phyloP scores from a whole-genome alignment of 64 coral and sea anemone species.

The Dendronephthya gigantea region DNA sequence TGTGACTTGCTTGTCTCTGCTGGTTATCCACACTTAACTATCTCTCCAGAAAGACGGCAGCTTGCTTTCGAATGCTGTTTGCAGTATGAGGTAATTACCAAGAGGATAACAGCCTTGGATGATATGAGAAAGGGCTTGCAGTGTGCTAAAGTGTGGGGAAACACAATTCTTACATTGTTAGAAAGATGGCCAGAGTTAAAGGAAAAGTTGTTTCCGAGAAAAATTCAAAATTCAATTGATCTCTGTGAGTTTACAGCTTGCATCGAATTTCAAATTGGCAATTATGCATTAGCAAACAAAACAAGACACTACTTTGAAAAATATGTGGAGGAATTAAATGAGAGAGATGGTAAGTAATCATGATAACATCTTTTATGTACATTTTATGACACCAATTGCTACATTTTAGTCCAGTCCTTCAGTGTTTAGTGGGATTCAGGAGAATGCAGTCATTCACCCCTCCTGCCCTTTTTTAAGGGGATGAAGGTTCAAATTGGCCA shows the following conservation, averaged over 20 bases:
- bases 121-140: constrained; percentile 1
- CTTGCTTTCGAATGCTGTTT: constrained; percentile 15
- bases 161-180: background rate
- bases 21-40: background rate
- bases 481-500: no score
- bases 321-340: background rate
- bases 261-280: no score
- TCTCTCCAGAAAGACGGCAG: background rate
- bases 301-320: background rate
- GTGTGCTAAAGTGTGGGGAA: background rate
- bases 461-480: no score
- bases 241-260: background rate
- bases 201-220: no score
- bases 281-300: background rate
- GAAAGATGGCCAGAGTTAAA: background rate
- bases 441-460: no score
- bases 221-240: no score
- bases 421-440: no score
- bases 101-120: background rate
- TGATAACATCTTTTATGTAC: no score
- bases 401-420: background rate
- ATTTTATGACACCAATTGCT: background rate
- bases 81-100: constrained; percentile 9
- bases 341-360: background rate
- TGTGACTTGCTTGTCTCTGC: background rate